Evolutionary conservation across 2,113 vertebrate genomes (phyloP).

Genomic region (Camarhynchus parvulus): DNA sequence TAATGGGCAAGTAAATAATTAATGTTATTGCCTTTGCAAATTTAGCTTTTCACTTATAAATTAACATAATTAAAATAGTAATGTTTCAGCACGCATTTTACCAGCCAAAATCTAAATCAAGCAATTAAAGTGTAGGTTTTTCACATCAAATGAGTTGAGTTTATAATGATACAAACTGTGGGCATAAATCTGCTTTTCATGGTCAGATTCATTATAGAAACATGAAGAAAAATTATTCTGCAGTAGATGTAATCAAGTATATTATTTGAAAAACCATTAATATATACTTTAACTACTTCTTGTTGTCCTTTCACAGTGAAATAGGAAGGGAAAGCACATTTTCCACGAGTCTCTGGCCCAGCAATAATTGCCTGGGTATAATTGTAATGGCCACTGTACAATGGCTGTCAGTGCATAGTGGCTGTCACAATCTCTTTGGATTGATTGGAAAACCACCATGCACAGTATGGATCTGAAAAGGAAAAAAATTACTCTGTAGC

Average conservation of each 20-base stretch:
- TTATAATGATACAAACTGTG: conserved; percentile 68
- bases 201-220: conserved; percentile 71
- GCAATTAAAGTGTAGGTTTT: conserved; percentile 82
- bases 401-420: background rate
- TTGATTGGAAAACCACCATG: background rate
- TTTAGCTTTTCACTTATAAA: conserved; percentile 83
- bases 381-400: background rate
- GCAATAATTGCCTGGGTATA: background rate
- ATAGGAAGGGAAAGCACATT: background rate
- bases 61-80: conserved; percentile 82
- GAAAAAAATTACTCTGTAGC: background rate
- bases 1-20: conserved; percentile 84
- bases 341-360: background rate
- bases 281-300: conserved; percentile 36
- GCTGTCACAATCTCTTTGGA: background rate
- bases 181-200: conserved; percentile 69
- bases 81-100: conserved; percentile 76
- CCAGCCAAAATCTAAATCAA: conserved; percentile 79
- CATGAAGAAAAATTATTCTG: conserved; percentile 58
- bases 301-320: background rate
- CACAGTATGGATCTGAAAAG: background rate
- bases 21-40: conserved; percentile 84
- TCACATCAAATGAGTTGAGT: conserved; percentile 67
- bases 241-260: conserved; percentile 66
- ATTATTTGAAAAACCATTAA: conserved; percentile 51